phyloP scores from a whole-genome alignment of 2,797 vertebrate genomes.

The Enteromius mattozi region DNA sequence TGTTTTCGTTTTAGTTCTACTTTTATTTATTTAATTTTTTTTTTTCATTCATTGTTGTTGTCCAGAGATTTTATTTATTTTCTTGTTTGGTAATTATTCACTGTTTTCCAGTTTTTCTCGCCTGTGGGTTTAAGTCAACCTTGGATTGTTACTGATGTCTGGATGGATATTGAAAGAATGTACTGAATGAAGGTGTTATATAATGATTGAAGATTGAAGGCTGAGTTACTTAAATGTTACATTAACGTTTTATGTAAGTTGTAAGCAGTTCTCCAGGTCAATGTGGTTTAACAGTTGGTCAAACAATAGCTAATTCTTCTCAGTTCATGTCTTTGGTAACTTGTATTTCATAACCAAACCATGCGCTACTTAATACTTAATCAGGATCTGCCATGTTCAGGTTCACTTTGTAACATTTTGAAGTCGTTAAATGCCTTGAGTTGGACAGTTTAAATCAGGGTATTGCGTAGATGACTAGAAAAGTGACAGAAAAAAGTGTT shows the following conservation, averaged over 20 bases:
- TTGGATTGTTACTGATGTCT: constrained; percentile 5
- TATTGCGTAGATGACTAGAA: constrained; percentile 4
- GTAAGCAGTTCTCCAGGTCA: not conserved
- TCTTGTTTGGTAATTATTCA: constrained; percentile 31
- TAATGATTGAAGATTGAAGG: not conserved
- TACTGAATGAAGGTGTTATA: not conserved
- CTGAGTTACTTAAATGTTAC: constrained; percentile 18
- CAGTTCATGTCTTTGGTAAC: not conserved
- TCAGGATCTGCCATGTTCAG: not conserved
- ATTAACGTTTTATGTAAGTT: not conserved
- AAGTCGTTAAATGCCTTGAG: constrained; percentile 18
- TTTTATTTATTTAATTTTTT: constrained; percentile 31
- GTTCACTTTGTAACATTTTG: not conserved
- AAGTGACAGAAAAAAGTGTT: not conserved
- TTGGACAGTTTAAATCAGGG: not conserved
- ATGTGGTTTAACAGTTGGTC: constrained; percentile 15
- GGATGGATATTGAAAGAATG: constrained; percentile 1
- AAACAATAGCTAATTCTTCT: constrained; percentile 1
- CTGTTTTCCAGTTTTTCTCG: constrained; percentile 30
- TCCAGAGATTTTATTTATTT: constrained; percentile 53
- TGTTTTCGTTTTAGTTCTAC: not conserved
- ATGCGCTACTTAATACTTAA: constrained; percentile 18
- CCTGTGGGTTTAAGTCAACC: constrained; percentile 14
- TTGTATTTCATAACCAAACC: constrained; percentile 20
- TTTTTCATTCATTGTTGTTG: not conserved